These are phyloP conservation scores for Sinodicranocentrus sp. DNA, from an alignment of 2,888 invertebrate species.

Conservation along the genomic window DNA sequence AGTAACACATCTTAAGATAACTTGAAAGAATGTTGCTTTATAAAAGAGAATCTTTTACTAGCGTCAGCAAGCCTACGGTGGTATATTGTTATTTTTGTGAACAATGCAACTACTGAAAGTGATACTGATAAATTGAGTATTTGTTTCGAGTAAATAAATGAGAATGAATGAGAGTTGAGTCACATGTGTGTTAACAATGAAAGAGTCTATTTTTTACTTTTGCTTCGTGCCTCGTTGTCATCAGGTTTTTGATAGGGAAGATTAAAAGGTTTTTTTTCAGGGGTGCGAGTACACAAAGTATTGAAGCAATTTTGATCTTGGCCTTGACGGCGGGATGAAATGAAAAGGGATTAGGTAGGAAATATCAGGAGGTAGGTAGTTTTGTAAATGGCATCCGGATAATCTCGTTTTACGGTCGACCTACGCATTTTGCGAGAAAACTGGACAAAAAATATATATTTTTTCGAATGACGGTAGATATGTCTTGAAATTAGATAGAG, in stretches of 20 bases:
- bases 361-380: neutral
- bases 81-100: neutral
- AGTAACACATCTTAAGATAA: too few relatives aligned
- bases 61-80: too few relatives aligned
- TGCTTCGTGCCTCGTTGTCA: constrained; percentile 23
- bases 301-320: constrained; percentile 25
- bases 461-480: too few relatives aligned
- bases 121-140: constrained; percentile 35
- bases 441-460: too few relatives aligned
- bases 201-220: neutral
- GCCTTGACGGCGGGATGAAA: constrained; percentile 21
- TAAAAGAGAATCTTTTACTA: too few relatives aligned
- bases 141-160: constrained; percentile 15
- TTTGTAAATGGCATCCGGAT: constrained; percentile 26
- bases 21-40: too few relatives aligned
- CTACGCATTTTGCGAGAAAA: neutral
- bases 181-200: constrained; percentile 17
- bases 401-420: neutral
- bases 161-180: neutral
- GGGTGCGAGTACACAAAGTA: too few relatives aligned
- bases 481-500: too few relatives aligned
- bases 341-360: constrained; percentile 23
- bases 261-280: too few relatives aligned
- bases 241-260: constrained; percentile 43
- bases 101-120: constrained; percentile 28